phyloP scores from a whole-genome alignment of 2,113 vertebrate species.

The Pycnonotus jocosus region DNA sequence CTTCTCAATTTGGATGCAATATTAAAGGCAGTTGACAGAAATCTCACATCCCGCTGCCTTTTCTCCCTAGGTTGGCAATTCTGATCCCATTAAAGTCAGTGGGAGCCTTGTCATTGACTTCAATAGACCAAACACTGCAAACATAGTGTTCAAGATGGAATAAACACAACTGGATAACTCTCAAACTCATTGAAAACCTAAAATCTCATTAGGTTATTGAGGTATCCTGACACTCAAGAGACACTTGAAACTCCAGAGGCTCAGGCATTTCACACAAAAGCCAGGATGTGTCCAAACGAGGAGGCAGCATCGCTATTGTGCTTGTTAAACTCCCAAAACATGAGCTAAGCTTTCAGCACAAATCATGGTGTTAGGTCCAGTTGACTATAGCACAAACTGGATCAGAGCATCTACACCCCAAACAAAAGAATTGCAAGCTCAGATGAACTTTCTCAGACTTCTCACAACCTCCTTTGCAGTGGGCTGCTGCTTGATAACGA shows the following conservation, averaged over 20 bases:
- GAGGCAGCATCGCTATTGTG: neutral
- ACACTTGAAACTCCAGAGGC: conserved; percentile 4
- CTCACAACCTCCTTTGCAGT: neutral
- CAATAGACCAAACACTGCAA: neutral
- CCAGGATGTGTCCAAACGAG: neutral
- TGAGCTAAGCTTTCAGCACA: neutral
- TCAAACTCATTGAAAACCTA: neutral
- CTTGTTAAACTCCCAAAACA: neutral
- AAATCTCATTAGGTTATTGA: conserved; percentile 21
- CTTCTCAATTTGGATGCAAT: conserved; percentile 13
- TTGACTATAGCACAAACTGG: neutral
- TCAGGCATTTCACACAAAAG: neutral
- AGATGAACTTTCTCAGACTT: neutral
- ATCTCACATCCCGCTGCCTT: neutral
- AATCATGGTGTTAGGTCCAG: neutral
- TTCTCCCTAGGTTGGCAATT: neutral
- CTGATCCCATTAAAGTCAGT: neutral
- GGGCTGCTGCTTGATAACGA: neutral
- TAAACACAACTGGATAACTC: conserved; percentile 1
- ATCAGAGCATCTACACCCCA: neutral
- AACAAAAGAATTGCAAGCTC: neutral
- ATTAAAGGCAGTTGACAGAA: conserved; percentile 31
- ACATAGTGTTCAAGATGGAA: neutral
- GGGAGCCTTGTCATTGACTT: neutral
- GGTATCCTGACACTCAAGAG: neutral